Evolutionary conservation across 2,113 vertebrate genomes (phyloP).

Genomic region (Heterotilapia buettikoferi): DNA sequence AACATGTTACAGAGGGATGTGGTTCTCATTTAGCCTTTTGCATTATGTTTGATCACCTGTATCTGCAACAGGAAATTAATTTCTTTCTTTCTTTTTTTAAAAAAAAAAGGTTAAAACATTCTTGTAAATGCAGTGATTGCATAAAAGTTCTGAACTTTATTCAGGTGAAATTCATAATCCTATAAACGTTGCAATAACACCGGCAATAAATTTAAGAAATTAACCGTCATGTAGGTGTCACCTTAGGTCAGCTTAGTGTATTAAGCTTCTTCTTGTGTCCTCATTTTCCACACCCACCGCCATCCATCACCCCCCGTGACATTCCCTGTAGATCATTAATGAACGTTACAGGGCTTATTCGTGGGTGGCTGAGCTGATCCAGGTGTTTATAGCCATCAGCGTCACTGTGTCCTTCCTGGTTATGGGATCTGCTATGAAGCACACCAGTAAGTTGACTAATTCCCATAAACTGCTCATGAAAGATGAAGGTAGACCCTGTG

Average conservation of each 20-base stretch:
- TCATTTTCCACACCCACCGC: not conserved
- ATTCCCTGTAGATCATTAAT: conserved; percentile 59
- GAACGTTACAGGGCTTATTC: conserved; percentile 55
- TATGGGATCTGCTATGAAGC: conserved; percentile 71
- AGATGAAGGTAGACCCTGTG: not conserved
- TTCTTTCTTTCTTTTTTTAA: not conserved
- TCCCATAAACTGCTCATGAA: not conserved
- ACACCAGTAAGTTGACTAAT: conserved; percentile 57
- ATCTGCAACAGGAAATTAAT: not conserved
- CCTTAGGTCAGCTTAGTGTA: not conserved
- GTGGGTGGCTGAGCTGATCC: conserved; percentile 69
- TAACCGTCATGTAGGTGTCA: not conserved
- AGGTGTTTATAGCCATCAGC: conserved; percentile 70
- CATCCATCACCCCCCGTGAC: not conserved
- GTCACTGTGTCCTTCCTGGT: conserved; percentile 71
- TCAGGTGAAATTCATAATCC: not conserved
- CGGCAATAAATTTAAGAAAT: not conserved
- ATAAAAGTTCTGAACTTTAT: not conserved
- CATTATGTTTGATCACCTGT: not conserved
- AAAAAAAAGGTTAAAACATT: not conserved
- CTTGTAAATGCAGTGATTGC: not conserved
- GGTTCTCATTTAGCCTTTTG: not conserved
- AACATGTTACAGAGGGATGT: not conserved
- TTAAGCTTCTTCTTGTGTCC: not conserved
- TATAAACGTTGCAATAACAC: not conserved